These are phyloP conservation scores for Protobothrops flavoviridis DNA, from an alignment of 2,113 vertebrate species.

Conservation along the genomic window DNA sequence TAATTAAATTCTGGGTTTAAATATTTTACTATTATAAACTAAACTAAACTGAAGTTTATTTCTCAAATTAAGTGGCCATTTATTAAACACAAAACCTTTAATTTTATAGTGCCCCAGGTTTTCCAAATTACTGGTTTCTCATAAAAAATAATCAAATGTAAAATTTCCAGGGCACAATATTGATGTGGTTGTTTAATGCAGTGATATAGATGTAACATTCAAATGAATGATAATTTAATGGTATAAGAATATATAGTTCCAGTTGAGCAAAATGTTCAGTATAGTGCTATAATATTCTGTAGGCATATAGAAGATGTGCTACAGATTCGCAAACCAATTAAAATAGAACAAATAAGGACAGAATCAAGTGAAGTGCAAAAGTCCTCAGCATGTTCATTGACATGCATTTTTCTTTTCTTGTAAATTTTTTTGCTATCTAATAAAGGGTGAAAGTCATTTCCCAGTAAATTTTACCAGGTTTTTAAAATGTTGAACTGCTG, in stretches of 20 bases:
- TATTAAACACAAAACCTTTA: background rate
- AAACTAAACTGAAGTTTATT: background rate
- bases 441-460: background rate
- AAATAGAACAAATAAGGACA: background rate
- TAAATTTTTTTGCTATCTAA: background rate
- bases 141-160: background rate
- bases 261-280: background rate
- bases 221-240: background rate
- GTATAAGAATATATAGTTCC: background rate
- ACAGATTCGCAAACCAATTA: background rate
- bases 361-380: background rate
- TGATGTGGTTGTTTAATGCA: background rate
- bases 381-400: background rate
- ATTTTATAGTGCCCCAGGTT: background rate
- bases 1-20: background rate
- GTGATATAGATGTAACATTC: background rate
- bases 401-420: background rate
- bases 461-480: background rate
- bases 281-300: background rate
- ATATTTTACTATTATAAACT: background rate
- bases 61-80: background rate
- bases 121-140: background rate
- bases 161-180: background rate
- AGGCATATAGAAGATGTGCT: background rate
- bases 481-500: constrained; percentile 6